Conservation (phyloP, 2,888 invertebrate genomes). For the Melikaiella ostensackeni region DNA sequence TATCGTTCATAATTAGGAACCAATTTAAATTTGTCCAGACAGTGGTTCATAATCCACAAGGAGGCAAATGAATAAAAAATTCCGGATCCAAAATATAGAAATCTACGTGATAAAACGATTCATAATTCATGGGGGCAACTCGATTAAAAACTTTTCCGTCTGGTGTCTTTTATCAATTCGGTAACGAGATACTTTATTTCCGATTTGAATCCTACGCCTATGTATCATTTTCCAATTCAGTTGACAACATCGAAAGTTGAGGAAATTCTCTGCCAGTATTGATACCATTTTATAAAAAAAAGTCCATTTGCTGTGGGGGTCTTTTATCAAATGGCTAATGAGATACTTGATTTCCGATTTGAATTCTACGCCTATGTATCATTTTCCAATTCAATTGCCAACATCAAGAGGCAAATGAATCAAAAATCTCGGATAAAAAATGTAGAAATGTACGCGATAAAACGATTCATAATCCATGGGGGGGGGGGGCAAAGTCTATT, state of each 20-base stretch:
- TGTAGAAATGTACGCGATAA: neutral
- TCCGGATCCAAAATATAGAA: neutral
- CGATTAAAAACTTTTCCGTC: neutral
- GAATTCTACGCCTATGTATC: no score
- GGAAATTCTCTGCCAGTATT: constrained; percentile 1
- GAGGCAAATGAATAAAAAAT: neutral
- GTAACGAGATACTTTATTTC: neutral
- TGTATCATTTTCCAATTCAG: constrained; percentile 14
- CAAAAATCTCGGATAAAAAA: neutral
- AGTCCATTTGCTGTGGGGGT: constrained; percentile 1
- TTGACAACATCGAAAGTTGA: constrained; percentile 8
- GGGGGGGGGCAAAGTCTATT: neutral
- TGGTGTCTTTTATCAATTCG: neutral
- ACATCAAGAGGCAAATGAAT: neutral
- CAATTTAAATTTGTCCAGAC: neutral
- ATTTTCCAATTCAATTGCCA: no score
- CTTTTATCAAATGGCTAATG: neutral
- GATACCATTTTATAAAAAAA: constrained; percentile 22
- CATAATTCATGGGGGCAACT: neutral
- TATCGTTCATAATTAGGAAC: neutral
- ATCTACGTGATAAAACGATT: neutral
- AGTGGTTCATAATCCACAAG: neutral
- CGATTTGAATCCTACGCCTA: neutral
- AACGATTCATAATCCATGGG: neutral
- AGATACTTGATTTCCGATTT: neutral